A percentile compares a stretch with the other conserved stretches of the same genome.
These are phyloP conservation scores for Cephus pulcher DNA, from an alignment of 2,888 invertebrate species.

Conservation along the genomic window DNA sequence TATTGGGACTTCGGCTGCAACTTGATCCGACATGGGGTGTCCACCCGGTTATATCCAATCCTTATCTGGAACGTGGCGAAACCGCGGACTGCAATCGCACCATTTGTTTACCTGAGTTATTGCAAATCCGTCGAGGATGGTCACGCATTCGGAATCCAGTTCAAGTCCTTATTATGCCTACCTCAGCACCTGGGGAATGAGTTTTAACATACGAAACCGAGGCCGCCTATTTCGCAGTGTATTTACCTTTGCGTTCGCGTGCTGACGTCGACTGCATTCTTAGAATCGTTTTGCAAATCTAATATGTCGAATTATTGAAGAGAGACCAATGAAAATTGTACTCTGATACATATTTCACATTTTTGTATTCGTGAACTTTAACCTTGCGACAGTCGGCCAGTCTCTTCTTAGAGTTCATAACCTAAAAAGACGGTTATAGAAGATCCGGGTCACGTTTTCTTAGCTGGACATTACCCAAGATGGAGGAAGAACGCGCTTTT, in stretches of 20 bases:
- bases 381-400: not conserved
- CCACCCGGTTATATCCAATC: slow-evolving; percentile 28
- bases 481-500: not conserved
- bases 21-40: slow-evolving; percentile 11
- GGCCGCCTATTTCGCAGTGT: not conserved
- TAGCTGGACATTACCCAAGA: not conserved
- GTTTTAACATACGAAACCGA: not conserved
- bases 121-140: slow-evolving; percentile 10
- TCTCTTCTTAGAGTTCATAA: not conserved
- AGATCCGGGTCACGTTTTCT: not conserved
- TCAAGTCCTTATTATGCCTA: slow-evolving; percentile 2
- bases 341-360: not conserved
- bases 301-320: not conserved
- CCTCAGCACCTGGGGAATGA: not conserved
- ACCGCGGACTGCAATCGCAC: slow-evolving; percentile 28
- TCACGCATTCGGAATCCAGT: not conserved
- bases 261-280: not conserved
- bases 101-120: slow-evolving; percentile 25
- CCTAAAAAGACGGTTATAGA: not conserved
- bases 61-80: slow-evolving; percentile 41
- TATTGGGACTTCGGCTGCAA: slow-evolving; percentile 4
- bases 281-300: not conserved
- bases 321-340: not conserved
- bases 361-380: not conserved
- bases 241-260: not conserved